phyloP scores from a whole-genome alignment of 2,888 invertebrate species.

The Idaea straminata region DNA sequence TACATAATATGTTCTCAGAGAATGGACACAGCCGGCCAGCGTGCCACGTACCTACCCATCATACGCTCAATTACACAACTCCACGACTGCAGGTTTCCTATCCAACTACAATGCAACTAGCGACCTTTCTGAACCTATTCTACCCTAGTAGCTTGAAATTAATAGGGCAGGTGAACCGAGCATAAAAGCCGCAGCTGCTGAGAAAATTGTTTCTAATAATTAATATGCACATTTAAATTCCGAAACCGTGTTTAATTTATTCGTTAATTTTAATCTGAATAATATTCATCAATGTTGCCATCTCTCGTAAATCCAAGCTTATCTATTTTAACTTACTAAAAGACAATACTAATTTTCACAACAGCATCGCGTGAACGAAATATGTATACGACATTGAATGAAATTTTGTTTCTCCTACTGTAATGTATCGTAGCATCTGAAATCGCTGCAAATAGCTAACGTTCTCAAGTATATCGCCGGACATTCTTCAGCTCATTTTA shows the following conservation, averaged over 20 bases:
- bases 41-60: constrained; percentile 44
- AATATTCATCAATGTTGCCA: background rate
- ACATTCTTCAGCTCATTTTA: constrained; percentile 46
- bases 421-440: constrained; percentile 38
- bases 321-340: background rate
- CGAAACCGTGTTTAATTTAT: background rate
- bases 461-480: constrained; percentile 37
- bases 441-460: constrained; percentile 50
- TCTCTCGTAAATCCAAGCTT: background rate
- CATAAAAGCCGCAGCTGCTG: constrained; percentile 25
- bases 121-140: constrained; percentile 30
- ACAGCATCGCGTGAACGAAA: constrained; percentile 27
- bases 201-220: constrained; percentile 19
- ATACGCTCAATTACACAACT: constrained; percentile 69
- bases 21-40: constrained; percentile 61
- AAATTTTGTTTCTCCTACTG: constrained; percentile 35
- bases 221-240: constrained; percentile 27
- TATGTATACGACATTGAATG: constrained; percentile 41
- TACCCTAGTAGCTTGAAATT: constrained; percentile 28
- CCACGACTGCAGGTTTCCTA: constrained; percentile 32
- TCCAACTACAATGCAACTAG: constrained; percentile 27
- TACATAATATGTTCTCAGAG: constrained; percentile 50
- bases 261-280: background rate
- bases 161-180: constrained; percentile 33
- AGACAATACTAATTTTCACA: background rate